Evolutionary conservation across 2,888 invertebrate species (phyloP), one percentile per base, ranked within the genome.

Genomic region (Pammene aurita): DNA sequence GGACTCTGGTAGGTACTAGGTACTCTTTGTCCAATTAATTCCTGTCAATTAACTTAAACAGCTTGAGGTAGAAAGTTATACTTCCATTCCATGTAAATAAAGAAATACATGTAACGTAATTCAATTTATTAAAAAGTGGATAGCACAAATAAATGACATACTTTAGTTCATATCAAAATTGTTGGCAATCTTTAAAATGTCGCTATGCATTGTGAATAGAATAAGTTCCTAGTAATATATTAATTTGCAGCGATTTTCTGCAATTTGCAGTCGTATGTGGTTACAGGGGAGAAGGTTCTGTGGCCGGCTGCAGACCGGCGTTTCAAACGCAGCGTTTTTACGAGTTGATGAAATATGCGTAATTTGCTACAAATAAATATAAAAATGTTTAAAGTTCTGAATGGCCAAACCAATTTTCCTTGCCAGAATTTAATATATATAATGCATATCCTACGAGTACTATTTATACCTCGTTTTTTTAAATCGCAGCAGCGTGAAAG

Each of bases 221-320:
- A 60, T 69, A 65, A 69, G 58, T 69, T 69, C 34, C 55, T 35
- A 46, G 64, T 69, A 65, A 65, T 65, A 60, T 38, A 69, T 69
- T 69, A 69, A 69, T 69, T 69, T 69, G 69, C 54, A 16, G 34
- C 60, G 54, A 69, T 60, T 69, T 65, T 48, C 58, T 69, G 38
- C 46, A 69, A 69, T 68, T 69, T 69, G 34, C 60, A 55, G 64
- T 55, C 64, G 60, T 55, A 69, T 60, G 54, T 60, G 64, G 69
- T 65, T 65, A 9, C n/a, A 14, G 60, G 54, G 42, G 26, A 54
- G 58, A 65, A 38, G 64, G 18, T 26, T 60, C 26, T 41, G 68
- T 38, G 13, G 44, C 26, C 35, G 10, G 54, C 9, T n/a, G 46
- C 60, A 69, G 41, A 65, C 69, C 2, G 34, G 69, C 69, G 64